Base-by-base conservation (phyloP, 2,888 invertebrate species). In the Coleophora flavipennella region DNA sequence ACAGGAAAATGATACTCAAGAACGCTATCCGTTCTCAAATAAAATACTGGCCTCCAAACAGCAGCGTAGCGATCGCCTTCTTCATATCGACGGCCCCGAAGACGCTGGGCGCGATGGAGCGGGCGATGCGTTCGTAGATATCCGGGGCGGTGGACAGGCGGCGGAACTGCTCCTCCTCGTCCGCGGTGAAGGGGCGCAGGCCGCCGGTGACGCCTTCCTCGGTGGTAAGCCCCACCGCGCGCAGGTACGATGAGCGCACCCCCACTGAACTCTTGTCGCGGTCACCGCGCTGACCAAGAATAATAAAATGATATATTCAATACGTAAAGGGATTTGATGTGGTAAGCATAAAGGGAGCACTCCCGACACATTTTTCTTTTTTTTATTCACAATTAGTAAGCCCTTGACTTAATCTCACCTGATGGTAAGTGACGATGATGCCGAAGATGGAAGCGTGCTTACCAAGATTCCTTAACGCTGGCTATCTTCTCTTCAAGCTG, bases 91-190 rank as follows among this genome's bases (percentile, higher is more conserved):
- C 69, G 13, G 92, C 93, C 0, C 99, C 99, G 68, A 90, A 99
- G 50, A 99, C 99, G 51, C 98, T 98, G 0, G 99, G 99, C 0
- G 99, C 99, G 59, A 99, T 92, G 36, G 96, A 97, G 54, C 88
- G 90, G 0, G 96, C 89, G 41, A 99, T 88, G 40, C 92, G 89
- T 2, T 99, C 96, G 65, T 96, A 96, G 35, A 97, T 88, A 68
- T 97, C 92, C 0, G 93, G 89, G 7, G 92, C 90, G 1, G 93
- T 90, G 0, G 98, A 94, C 59, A 99, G 86, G 46, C 94, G 86
- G 3, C 93, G 80, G 68, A 96, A 94, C 54, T 92, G 87, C 56
- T 93, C 93, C 70, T 85, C 84, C 42, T 85, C 85, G 0, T 78
- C 80, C 0, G 77, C 51, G 0, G 84, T 81, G 60, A 85, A 83